These are phyloP conservation scores for Eurytoma adleriae DNA, from an alignment of 2,888 invertebrate genomes.

Conservation along the genomic window DNA sequence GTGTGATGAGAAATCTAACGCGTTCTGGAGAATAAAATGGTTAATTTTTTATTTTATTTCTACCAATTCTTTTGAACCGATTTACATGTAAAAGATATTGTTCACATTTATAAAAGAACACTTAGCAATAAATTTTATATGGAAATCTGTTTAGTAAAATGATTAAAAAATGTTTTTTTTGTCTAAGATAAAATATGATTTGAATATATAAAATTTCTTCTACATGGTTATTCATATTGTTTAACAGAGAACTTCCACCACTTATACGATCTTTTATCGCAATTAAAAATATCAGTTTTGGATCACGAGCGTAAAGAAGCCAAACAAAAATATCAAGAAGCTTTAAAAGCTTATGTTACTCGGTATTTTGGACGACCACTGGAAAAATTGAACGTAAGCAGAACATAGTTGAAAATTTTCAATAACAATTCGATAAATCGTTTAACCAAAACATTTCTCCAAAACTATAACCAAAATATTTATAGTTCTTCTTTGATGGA, in stretches of 20 bases:
- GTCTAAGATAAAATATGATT: too few relatives aligned
- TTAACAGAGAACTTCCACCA: slow-evolving; percentile 95
- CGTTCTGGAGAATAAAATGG: neutral
- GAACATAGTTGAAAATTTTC: neutral
- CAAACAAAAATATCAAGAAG: slow-evolving; percentile 92
- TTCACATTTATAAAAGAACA: too few relatives aligned
- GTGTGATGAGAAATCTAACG: too few relatives aligned
- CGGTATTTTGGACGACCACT: slow-evolving; percentile 95
- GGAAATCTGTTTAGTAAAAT: too few relatives aligned
- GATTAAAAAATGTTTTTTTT: too few relatives aligned
- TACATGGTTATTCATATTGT: slow-evolving; percentile 33
- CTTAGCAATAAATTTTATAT: too few relatives aligned
- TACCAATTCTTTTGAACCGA: neutral
- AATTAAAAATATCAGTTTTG: slow-evolving; percentile 92
- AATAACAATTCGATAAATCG: neutral
- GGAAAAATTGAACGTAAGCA: slow-evolving; percentile 89
- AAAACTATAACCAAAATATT: slow-evolving; percentile 1
- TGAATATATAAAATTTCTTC: slow-evolving; percentile 19
- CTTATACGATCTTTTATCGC: slow-evolving; percentile 89
- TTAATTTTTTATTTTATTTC: neutral
- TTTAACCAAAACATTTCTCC: neutral
- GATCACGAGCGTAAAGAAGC: slow-evolving; percentile 93
- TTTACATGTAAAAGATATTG: neutral
- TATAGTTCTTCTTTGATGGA: slow-evolving; percentile 96
- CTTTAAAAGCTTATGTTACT: slow-evolving; percentile 93